Evolutionary conservation across 2,888 invertebrate genomes (phyloP), one percentile per base, ranked within the genome.

Genomic region (Thyatira batis): DNA sequence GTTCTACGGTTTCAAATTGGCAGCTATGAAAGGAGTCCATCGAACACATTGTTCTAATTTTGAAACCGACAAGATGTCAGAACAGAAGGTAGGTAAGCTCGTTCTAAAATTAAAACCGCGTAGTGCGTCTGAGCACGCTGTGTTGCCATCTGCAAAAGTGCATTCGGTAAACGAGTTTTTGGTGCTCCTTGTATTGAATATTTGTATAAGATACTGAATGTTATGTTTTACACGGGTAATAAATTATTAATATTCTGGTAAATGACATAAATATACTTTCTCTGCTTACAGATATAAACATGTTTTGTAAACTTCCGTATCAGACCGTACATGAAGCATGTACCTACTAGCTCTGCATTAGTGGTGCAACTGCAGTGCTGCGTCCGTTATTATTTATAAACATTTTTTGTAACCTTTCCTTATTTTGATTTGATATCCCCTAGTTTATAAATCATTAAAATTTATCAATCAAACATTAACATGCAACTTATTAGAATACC

Each of bases 31-130:
- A 60, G 60, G 65, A 63, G 65, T 67, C 61, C 55, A 66, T 67
- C 61, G 65, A 57, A 60, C 58, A 60, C 53, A 66, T 59, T 61
- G 62, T 76, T 79, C 79, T 78, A 81, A 73, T 67, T 78, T 77
- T 69, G 68, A 73, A 78, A 68, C 66, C 62, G 63, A 63, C 70
- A 71, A 74, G 72, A 69, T 80, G 80, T 76, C 77, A 82, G 73
- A 71, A 67, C 67, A 65, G 57, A 60, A 60, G 60, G 57, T 63
- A 55, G 60, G 58, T 17, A 64, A 61, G 67, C 65, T 54, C 63
- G 73, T 76, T 83, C 83, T 84, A 84, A 76, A 78, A 80, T 82
- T 84, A 80, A 82, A 82, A 76, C 65, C 58, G 75, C 71, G 78
- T 77, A 76, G 66, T 66, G 78, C 75, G 84, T 82, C 84, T 82